A percentile compares a stretch with the other conserved stretches of the same genome.
Evolutionary conservation across 2,113 vertebrate species (phyloP).

Genomic region (Merops nubicus): DNA sequence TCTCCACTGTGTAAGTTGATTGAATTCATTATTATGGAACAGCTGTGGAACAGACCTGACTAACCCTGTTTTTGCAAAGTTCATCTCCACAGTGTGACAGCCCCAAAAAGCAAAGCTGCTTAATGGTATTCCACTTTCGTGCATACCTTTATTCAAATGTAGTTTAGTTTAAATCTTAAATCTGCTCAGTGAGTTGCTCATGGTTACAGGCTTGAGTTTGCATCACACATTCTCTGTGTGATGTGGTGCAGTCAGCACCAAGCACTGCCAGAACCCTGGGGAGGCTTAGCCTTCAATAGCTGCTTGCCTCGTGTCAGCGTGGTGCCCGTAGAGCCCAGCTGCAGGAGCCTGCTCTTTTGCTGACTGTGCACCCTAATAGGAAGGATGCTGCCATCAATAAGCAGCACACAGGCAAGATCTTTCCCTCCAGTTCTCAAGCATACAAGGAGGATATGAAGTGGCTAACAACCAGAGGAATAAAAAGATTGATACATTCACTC

Average conservation of each 20-base stretch:
- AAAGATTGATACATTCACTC: no score
- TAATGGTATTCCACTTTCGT: neutral
- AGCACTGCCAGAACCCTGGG: neutral
- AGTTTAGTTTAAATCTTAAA: constrained; percentile 3
- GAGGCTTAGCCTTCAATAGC: neutral
- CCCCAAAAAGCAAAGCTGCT: neutral
- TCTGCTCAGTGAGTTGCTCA: neutral
- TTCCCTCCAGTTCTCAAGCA: no score
- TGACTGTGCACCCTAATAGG: no score
- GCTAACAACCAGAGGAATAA: no score
- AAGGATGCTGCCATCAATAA: no score
- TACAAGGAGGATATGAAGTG: no score
- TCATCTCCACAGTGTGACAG: neutral
- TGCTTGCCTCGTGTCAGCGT: neutral
- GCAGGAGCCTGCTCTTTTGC: neutral
- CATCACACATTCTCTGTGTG: neutral
- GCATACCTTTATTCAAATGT: neutral
- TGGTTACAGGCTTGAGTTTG: constrained; percentile 16
- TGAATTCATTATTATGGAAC: neutral
- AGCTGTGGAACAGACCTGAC: neutral
- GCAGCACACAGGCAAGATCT: no score
- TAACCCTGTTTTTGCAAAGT: neutral
- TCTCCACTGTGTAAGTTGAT: neutral
- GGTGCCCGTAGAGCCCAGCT: fast-evolving
- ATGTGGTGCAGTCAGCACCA: neutral